These are phyloP conservation scores for Sitobion miscanthi DNA, from an alignment of 1,140 invertebrate species.

Conservation along the genomic window DNA sequence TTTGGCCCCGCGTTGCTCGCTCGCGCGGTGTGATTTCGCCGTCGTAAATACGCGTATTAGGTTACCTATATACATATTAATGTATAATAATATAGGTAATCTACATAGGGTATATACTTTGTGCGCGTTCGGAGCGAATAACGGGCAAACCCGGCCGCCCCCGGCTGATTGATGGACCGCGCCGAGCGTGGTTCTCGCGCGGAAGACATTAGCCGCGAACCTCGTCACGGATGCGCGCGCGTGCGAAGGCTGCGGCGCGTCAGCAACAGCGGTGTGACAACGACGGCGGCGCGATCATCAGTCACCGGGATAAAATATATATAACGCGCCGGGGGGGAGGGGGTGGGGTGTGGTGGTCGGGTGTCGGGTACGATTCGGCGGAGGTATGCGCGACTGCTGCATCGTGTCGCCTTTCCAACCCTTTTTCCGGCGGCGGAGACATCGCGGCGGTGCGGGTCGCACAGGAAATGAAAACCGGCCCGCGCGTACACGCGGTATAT, in stretches of 20 bases:
- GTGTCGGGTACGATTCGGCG: neutral
- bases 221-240: neutral
- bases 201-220: conserved; percentile 51
- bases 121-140: neutral
- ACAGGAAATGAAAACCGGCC: conserved; percentile 56
- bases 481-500: neutral
- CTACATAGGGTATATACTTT: neutral
- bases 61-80: neutral
- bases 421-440: conserved; percentile 17
- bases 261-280: neutral
- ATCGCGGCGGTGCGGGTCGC: neutral
- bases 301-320: neutral
- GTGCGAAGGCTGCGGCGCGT: neutral
- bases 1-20: neutral
- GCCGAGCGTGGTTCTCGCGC: neutral
- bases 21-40: too few relatives aligned
- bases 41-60: neutral
- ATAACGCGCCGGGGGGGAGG: neutral
- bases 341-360: neutral
- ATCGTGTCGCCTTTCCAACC: conserved; percentile 40
- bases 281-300: neutral
- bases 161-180: conserved; percentile 51
- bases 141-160: neutral
- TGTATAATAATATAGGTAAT: neutral
- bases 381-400: neutral